Percentiles rank a stretch among this genome's conserved stretches.
Conservation (phyloP, 2,113 vertebrate species). For the Thalassoma bifasciatum region DNA sequence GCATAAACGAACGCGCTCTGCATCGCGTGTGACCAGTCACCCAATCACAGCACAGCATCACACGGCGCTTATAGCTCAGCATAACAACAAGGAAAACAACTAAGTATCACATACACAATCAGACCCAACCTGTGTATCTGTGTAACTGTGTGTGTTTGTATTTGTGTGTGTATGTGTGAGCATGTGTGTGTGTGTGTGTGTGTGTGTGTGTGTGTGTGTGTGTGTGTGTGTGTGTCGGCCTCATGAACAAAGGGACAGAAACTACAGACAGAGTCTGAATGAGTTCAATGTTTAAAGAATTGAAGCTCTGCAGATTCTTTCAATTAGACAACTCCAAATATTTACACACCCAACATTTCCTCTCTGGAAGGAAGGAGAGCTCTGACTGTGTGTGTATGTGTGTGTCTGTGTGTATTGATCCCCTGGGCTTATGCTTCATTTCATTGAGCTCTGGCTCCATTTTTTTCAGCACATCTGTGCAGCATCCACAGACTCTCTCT, state of each 20-base stretch:
- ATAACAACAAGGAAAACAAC: constrained; percentile 49
- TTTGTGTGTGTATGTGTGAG: constrained; percentile 9
- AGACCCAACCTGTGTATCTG: constrained; percentile 36
- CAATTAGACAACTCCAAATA: constrained; percentile 83
- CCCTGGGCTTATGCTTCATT: constrained; percentile 60
- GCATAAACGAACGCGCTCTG: constrained; percentile 21
- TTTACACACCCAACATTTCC: constrained; percentile 82
- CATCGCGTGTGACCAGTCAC: constrained; percentile 45
- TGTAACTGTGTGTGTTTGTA: neutral
- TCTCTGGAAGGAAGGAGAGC: constrained; percentile 66
- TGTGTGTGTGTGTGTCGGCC: constrained; percentile 36
- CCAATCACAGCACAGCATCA: constrained; percentile 36
- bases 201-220: constrained; percentile 5
- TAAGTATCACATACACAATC: constrained; percentile 33
- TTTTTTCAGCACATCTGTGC: constrained; percentile 38
- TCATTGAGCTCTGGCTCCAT: constrained; percentile 51
- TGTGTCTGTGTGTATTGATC: constrained; percentile 57
- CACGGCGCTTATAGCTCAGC: constrained; percentile 26
- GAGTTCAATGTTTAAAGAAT: constrained; percentile 75
- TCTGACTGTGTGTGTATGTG: constrained; percentile 31
- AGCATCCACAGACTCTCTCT: neutral
- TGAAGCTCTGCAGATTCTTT: constrained; percentile 76
- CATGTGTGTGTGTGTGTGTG: constrained; percentile 46
- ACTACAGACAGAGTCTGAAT: constrained; percentile 68
- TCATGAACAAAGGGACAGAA: constrained; percentile 71